These are phyloP conservation scores for Synanceia verrucosa DNA, from an alignment of 2,797 vertebrate genomes.

Conservation along the genomic window DNA sequence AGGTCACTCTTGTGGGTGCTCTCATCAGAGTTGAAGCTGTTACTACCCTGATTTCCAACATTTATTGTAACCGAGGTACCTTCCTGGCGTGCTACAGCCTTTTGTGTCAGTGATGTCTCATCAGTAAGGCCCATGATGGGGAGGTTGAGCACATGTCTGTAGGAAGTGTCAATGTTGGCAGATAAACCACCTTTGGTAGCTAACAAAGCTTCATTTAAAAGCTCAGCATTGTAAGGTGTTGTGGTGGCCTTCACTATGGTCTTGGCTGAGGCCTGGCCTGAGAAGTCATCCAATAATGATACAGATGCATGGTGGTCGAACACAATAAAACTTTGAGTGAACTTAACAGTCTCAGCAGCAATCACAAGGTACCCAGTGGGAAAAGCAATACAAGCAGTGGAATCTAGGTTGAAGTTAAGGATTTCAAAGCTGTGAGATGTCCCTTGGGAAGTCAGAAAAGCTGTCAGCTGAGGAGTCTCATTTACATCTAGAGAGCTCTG, in stretches of 20 bases:
- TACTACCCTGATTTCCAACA: slow-evolving; percentile 76
- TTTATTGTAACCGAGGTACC: slow-evolving; percentile 67
- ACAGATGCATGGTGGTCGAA: slow-evolving; percentile 72
- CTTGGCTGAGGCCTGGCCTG: slow-evolving; percentile 78
- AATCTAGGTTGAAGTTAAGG: slow-evolving; percentile 84
- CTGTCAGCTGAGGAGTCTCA: slow-evolving; percentile 79
- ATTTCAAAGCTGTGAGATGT: slow-evolving; percentile 76
- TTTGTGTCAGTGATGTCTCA: slow-evolving; percentile 78
- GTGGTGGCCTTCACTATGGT: slow-evolving; percentile 77
- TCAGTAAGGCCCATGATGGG: slow-evolving; percentile 78
- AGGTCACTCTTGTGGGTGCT: slow-evolving; percentile 74
- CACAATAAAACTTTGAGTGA: slow-evolving; percentile 2
- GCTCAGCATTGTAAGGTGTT: slow-evolving; percentile 76
- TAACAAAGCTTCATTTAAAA: slow-evolving; percentile 78
- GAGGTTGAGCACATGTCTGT: slow-evolving; percentile 83
- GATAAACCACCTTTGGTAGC: slow-evolving; percentile 79
- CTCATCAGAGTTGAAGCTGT: slow-evolving; percentile 84
- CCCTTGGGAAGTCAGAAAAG: slow-evolving; percentile 78
- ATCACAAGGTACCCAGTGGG: slow-evolving; percentile 75
- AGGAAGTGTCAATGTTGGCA: slow-evolving; percentile 78
- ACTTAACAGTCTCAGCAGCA: slow-evolving; percentile 16
- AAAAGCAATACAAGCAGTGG: slow-evolving; percentile 79
- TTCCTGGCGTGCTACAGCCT: slow-evolving; percentile 74
- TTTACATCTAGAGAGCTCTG: slow-evolving; percentile 78
- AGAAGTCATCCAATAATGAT: slow-evolving; percentile 72